These are phyloP conservation scores for Diacarnus erythraeanus DNA, from an alignment of 37 sponge, comb jelly and placozoan genomes.

Conservation along the genomic window DNA sequence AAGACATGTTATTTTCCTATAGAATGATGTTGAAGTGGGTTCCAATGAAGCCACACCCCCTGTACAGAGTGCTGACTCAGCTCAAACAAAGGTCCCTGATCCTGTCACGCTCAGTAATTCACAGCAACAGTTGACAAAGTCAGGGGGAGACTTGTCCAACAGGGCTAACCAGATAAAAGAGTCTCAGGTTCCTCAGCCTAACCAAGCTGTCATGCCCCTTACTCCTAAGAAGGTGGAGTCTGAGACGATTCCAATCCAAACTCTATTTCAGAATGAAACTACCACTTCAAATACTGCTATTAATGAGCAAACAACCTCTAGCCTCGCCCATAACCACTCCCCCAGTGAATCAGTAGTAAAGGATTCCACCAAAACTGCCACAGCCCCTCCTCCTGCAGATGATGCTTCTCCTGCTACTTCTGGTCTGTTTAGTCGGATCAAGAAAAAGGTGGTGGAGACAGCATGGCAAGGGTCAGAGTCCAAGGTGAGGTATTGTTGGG, in stretches of 20 bases:
- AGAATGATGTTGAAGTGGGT: too few species aligned
- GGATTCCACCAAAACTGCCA: neutral
- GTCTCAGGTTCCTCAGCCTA: neutral
- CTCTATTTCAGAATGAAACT: neutral
- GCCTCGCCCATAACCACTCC: too few species aligned
- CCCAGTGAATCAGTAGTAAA: too few species aligned
- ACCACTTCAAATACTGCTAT: too few species aligned
- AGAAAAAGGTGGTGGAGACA: slow-evolving; percentile 24
- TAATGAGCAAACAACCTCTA: too few species aligned
- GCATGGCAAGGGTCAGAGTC: slow-evolving; percentile 16
- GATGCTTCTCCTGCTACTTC: neutral
- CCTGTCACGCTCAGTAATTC: neutral
- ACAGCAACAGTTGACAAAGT: neutral
- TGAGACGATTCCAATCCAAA: neutral
- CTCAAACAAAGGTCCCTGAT: neutral
- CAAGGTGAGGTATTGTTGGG: too few species aligned
- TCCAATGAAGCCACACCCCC: neutral
- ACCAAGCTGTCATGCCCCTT: neutral
- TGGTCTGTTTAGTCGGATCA: slow-evolving; percentile 22
- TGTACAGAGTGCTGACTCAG: neutral
- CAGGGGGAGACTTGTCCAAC: neutral
- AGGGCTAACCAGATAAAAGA: neutral
- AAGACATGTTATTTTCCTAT: too few species aligned
- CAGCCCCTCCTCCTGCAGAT: neutral
- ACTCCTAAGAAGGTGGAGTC: neutral